Base-by-base conservation (phyloP, 1,140 invertebrate genomes). In the Pseudoatta argentina region DNA sequence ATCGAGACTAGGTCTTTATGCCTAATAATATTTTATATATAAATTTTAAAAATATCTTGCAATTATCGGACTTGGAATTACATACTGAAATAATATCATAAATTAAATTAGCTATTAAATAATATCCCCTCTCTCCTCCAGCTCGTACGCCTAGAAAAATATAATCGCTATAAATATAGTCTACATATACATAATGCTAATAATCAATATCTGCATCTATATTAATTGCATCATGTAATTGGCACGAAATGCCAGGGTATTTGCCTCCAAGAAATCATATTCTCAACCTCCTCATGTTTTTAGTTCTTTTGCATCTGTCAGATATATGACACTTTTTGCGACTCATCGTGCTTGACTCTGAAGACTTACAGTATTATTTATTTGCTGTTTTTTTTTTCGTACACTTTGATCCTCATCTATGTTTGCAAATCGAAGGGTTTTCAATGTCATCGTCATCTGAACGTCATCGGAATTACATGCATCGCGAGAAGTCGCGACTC, bases 91-190 rank as follows among this genome's bases (percentile, higher is more conserved):
- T 44, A 44, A 44, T 44, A 10, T 10, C 1, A 10, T 10, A 44
- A 44, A 44, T 44, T 27, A 51, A 14, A 16, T 51, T 55, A 55
- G 4, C 30, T 53, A 12, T 5, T 72, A 66, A 66, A 39, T 30
- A 16, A n/a, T 10, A 34, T 24, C 0, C n/a, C 8, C 30, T 14
- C 6, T 5, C 30, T 10, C 14, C 18, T 44, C 16, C 8, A 21
- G 21, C 39, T 16, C 34, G 10, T 69, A 51, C 0, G 39, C 12
- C 66, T 48, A 51, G 66, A 69, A 69, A 24, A 69, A 69, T 69
- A 69, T 48, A 48, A 69, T 1, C 21, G 5, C 66, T 51, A 69
- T 69, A 69, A 69, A 69, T 69, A 69, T 48, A 48, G 16, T 69
- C 66, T 18, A 0, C 21, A 24, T 24, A 3, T 24, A 69, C 0